Evolutionary conservation across 2,888 invertebrate genomes (phyloP), one percentile per base, ranked within the genome.

Genomic region (Iselma pallidipennis): DNA sequence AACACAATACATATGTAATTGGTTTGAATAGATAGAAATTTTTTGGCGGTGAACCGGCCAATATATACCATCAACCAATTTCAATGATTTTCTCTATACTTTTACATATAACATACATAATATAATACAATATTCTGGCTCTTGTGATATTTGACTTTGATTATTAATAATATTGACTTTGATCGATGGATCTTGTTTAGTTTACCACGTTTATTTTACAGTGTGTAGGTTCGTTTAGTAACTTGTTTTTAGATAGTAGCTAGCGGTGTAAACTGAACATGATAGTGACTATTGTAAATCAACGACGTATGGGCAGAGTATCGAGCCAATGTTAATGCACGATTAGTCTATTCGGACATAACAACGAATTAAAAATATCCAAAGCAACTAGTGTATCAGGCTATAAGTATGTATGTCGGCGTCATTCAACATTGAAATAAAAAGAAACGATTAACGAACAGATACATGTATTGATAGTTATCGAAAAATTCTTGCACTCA

Each of bases 151-250:
- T 74, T 73, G 81, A 80, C 79, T 80, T 80, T 80, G 81, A 81
- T 81, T 80, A 77, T 80, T 80, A 81, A 80, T 80, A 78, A 74
- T 76, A 78, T 76, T 80, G 81, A 81, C 81, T 76, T 79, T 81
- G 81, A 81, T 81, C 80, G 81, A 81, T 81, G 75, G 76, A 70
- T 70, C 64, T 66, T 55, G 66, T 55, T 59, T 61, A 59, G 55
- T 69, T 71, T 72, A 74, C 75, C 76, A 76, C 71, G 66, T 75
- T 74, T 67, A 71, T 68, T 73, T 75, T 74, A 71, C 76, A 74
- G 74, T 71, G 69, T 49, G 56, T 59, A 61, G 52, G 19, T 33
- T 53, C 49, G 51, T 51, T 42, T 33, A 49, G 55, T 42, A 54
- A 57, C 56, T 42, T 57, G 42, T 58, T 56, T 26, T 25, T 49